Base-by-base conservation (phyloP, 2,113 vertebrate species). In the Dendrocopos noguchii region DNA sequence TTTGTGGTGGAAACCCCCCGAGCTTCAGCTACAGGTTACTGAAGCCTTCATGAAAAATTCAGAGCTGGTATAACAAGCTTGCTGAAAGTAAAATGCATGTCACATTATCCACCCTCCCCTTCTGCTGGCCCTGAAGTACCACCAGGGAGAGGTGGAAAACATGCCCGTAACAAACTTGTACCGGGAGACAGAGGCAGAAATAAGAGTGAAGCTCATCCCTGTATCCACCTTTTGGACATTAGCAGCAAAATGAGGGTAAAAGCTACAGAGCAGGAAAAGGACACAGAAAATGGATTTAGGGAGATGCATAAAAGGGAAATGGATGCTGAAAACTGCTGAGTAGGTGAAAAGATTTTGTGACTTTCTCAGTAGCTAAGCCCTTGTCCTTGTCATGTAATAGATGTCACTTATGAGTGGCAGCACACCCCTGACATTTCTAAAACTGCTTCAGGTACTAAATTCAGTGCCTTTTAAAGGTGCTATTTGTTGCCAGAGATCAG, bases 1-100 rank as follows among this genome's bases (percentile, higher is more conserved):
- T 99, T 99, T 99, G 99, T 99, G 98, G 98, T 96, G 92, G 97
- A 97, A 98, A 98, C 98, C 99, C 99, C 99, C 97, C 98, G 99
- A 99, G 99, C 96, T 98, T 98, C 98, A 61, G 98, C 97, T 98
- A 97, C 98, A 98, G 98, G 98, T 98, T 98, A 98, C 98, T 87
- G 94, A 98, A 97, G 98, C 97, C 96, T 98, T 99, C 98, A 98
- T 99, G 98, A 99, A 99, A 99, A 99, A 99, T 99, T 98, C 98
- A 98, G 98, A 98, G 98, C 98, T 98, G 97, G 98, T 98, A 97
- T 98, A 98, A 98, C 98, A 98, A 98, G 98, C 98, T 98, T 96
- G 96, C 97, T 97, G 97, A 97, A 98, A 98, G 98, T 97, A 95
- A 97, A 97, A 98, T 95, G 96, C 50, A 7, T 98, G 97, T 98